Evolutionary conservation across 2,888 invertebrate genomes (phyloP).

Genomic region (Ophioninae sp.): DNA sequence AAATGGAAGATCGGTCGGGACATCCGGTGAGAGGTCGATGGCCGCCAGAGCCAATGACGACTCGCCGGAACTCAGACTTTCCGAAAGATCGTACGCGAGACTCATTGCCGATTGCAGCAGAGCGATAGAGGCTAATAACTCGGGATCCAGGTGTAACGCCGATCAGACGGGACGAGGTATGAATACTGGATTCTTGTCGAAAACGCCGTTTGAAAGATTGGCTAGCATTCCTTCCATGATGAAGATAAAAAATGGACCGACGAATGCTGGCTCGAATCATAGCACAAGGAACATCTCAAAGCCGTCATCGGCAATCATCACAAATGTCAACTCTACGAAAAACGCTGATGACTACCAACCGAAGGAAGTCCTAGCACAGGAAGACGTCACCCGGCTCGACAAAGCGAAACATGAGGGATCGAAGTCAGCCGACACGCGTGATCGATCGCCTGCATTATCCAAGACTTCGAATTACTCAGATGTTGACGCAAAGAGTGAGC

Average conservation of each 20-base stretch:
- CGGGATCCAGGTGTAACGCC: not conserved
- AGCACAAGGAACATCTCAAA: slow-evolving; percentile 30
- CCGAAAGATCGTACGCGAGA: slow-evolving; percentile 62
- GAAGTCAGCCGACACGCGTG: not conserved
- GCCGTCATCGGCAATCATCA: not conserved
- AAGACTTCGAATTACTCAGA: not conserved
- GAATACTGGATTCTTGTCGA: slow-evolving; percentile 45
- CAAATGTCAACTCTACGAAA: slow-evolving; percentile 4
- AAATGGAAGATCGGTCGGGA: slow-evolving; percentile 19
- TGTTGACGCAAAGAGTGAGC: not conserved
- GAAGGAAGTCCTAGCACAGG: slow-evolving; percentile 18
- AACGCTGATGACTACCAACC: not conserved
- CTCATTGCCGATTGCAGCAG: slow-evolving; percentile 65
- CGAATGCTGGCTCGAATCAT: slow-evolving; percentile 4
- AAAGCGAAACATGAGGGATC: slow-evolving; percentile 13
- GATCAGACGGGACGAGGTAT: not conserved
- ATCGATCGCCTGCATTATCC: not conserved
- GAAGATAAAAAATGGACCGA: slow-evolving; percentile 43
- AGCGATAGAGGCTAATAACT: slow-evolving; percentile 52
- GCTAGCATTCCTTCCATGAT: slow-evolving; percentile 50
- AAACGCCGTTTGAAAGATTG: slow-evolving; percentile 54
- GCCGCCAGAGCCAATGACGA: slow-evolving; percentile 4
- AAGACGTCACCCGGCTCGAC: slow-evolving; percentile 60
- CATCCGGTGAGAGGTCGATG: slow-evolving; percentile 18
- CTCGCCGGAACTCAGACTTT: slow-evolving; percentile 40